Base-by-base conservation (phyloP, 2,888 invertebrate genomes). In the Agrochola lychnidis region DNA sequence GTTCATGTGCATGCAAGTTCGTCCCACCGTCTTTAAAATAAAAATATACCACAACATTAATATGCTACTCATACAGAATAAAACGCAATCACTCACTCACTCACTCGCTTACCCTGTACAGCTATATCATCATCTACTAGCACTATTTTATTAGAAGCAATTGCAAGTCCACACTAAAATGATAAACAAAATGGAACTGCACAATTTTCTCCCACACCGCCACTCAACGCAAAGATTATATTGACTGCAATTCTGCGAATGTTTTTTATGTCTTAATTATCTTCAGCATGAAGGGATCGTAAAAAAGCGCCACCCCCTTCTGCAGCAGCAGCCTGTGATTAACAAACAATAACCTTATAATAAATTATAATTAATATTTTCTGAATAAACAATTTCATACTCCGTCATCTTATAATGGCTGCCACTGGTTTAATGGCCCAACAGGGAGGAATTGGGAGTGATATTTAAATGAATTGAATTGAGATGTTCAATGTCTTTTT, bases 181-280 rank as follows among this genome's bases (percentile, higher is more conserved):
- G 75, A 79, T 75, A 85, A 66, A 68, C 61, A 62, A 75, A 82
- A 88, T 85, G 74, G 53, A 78, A 76, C 59, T 64, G 53, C 14
- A 68, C 72, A 70, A 82, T 88, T 84, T 78, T 69, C 80, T 76
- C 77, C 63, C 76, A 69, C 75, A 68, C 66, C 68, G 16, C 69
- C 64, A 77, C 51, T 77, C 78, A 81, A 81, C 70, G 61, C 70
- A 57, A 75, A 76, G 71, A 74, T 83, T 84, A 88, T 87, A 87
- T 83, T 79, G 83, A 81, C 76, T 85, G 81, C 81, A 73, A 80
- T 92, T 92, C 91, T 78, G 76, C 83, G 91, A 92, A 93, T 78
- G 85, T 80, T 89, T 88, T 93, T 93, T 90, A 94, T 91, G 92
- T 93, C 93, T 93, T 93, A 90, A 94, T 94, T 92, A 93, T 90